Evolutionary conservation across 2,797 vertebrate species (phyloP), one percentile per base, ranked within the genome.

Genomic region (Neopelma chrysocephalum): DNA sequence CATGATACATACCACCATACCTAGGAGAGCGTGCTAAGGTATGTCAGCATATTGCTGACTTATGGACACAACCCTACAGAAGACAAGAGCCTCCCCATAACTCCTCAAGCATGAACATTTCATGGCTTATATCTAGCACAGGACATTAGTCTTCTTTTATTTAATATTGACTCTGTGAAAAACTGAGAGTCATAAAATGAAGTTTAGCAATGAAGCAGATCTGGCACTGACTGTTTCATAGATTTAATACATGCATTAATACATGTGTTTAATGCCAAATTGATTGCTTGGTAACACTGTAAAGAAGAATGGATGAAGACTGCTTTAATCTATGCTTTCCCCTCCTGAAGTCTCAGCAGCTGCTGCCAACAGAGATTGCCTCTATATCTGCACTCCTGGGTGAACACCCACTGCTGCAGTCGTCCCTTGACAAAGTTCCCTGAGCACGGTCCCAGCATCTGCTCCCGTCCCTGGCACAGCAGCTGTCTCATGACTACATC

Each of bases 1-100:
- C 27, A 31, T 8, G 15, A 56, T 2, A 60, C 6, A 12, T 7
- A 26, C 12, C n/a, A 12, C 34, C 1, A 2, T 3, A 48, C 34
- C 13, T 48, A 34, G 47, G n/a, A 60, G 42, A 64, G 34, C 23
- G 32, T 5, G n/a, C 38, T 65, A 5, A 1, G 4, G 20, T 25
- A 14, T 3, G 6, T 36, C 27, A 43, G 43, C 29, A 12, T 16
- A 16, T 66, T 70, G 34, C 58, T 82, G 12, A 25, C 29, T 34
- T 38, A 65, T 1, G 3, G 51, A 47, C 27, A 45, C 31, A 70
- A 6, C 16, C 50, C 42, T 47, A 18, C 20, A 66, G 51, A 79
- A 76, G 22, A 66, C 25, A 40, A 18, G 11, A 84, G 51, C 27
- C 31, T 84, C 51, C 65, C 42, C 9, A 16, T 79, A 29, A 29